These are phyloP conservation scores for Melanotaenia duboulayi DNA, from an alignment of 2,113 vertebrate species.

Conservation along the genomic window DNA sequence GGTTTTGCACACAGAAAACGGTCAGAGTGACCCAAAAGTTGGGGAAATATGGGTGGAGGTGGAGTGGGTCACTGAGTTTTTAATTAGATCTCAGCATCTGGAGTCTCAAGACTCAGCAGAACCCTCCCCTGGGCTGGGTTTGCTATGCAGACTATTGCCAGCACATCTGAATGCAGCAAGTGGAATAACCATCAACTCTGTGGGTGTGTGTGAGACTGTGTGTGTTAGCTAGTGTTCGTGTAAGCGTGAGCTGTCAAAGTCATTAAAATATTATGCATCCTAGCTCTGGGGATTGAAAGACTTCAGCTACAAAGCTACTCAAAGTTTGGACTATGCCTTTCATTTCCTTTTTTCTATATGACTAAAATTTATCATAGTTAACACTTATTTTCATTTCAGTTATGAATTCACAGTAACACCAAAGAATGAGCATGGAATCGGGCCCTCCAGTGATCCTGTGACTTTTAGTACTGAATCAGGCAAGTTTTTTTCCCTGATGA, in stretches of 20 bases:
- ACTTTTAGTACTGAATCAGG: constrained; percentile 95
- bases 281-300: constrained; percentile 6
- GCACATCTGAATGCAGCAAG: constrained; percentile 70
- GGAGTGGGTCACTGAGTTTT: constrained; percentile 46
- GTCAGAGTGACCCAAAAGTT: constrained; percentile 39
- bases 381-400: constrained; percentile 75
- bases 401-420: constrained; percentile 95
- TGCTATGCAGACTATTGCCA: constrained; percentile 48
- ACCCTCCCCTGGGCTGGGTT: constrained; percentile 55
- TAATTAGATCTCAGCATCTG: constrained; percentile 59
- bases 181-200: constrained; percentile 73
- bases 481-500: constrained; percentile 66
- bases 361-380: constrained; percentile 7
- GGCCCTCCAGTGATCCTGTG: constrained; percentile 89
- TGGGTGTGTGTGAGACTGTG: constrained; percentile 16
- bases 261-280: constrained; percentile 28
- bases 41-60: constrained; percentile 45
- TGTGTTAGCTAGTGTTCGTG: constrained; percentile 2
- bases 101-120: constrained; percentile 58
- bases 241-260: constrained; percentile 36
- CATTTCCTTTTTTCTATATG: not conserved
- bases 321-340: constrained; percentile 1
- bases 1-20: constrained; percentile 30
- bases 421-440: constrained; percentile 91
- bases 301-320: not conserved